phyloP scores from a whole-genome alignment of 2,797 vertebrate species.

The Periparus ater region DNA sequence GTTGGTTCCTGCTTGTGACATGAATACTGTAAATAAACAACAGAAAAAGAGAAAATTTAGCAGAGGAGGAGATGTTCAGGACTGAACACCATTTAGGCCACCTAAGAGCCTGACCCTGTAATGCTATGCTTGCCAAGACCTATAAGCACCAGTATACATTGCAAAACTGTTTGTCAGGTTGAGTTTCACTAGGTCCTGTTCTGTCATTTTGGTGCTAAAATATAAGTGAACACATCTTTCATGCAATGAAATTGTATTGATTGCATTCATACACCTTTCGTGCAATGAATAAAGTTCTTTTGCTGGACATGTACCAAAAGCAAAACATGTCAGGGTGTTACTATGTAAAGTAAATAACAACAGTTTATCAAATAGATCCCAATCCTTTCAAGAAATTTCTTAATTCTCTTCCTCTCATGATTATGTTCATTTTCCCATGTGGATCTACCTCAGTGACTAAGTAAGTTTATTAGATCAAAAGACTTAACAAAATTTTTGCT shows the following conservation, averaged over 20 bases:
- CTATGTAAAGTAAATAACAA: not conserved
- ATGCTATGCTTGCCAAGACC: not conserved
- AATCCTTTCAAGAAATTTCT: not conserved
- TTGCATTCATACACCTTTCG: not conserved
- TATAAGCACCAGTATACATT: not conserved
- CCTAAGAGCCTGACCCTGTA: not conserved
- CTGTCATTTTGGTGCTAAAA: not conserved
- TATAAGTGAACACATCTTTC: not conserved
- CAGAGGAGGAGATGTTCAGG: not conserved
- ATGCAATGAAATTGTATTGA: not conserved
- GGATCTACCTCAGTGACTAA: not conserved
- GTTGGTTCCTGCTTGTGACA: not conserved
- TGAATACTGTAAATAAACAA: not conserved
- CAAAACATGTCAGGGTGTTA: not conserved
- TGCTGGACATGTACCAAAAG: not conserved
- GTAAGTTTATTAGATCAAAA: not conserved
- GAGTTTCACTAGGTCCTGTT: not conserved
- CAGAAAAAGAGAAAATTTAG: not conserved
- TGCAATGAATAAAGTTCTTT: not conserved
- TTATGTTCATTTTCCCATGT: not conserved
- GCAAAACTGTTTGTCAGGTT: not conserved
- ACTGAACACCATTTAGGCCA: not conserved
- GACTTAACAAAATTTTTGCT: not conserved
- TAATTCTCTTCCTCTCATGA: not conserved
- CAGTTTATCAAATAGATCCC: not conserved